Percentiles rank a stretch among this genome's conserved stretches.
These are phyloP conservation scores for Amblyopsis hoosieri DNA, from an alignment of 2,797 vertebrate species.

Conservation along the genomic window DNA sequence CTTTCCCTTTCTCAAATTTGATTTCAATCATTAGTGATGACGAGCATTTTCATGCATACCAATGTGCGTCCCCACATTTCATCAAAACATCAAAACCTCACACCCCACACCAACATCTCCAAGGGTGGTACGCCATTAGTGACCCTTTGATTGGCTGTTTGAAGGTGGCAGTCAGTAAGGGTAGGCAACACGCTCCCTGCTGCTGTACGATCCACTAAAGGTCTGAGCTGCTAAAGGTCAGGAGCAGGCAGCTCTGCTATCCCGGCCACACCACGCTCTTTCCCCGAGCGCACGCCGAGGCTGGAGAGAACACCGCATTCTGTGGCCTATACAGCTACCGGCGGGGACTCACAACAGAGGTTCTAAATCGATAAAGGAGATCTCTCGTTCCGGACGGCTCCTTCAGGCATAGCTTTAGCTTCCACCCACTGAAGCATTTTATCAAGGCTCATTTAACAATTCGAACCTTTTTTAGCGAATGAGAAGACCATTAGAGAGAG, in stretches of 20 bases:
- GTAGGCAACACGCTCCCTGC: constrained; percentile 55
- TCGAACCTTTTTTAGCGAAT: constrained; percentile 27
- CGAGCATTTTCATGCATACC: neutral
- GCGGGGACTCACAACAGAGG: no score
- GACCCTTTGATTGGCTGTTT: constrained; percentile 69
- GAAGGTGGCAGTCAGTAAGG: constrained; percentile 63
- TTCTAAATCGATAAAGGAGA: no score
- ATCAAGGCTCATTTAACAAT: constrained; percentile 38
- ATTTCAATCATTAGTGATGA: constrained; percentile 1
- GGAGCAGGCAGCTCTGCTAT: constrained; percentile 51
- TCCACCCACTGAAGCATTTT: constrained; percentile 28
- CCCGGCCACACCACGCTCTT: constrained; percentile 17
- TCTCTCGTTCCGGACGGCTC: neutral
- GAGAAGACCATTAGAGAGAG: constrained; percentile 28
- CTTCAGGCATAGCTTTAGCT: constrained; percentile 14
- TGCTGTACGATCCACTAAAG: constrained; percentile 63
- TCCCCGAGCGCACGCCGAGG: constrained; percentile 14
- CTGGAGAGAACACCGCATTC: constrained; percentile 13
- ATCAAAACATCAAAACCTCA: constrained; percentile 19
- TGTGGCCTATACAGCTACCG: no score
- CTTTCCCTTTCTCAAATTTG: constrained; percentile 45
- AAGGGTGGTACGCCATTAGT: constrained; percentile 58
- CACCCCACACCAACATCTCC: constrained; percentile 18
- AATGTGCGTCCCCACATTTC: constrained; percentile 12
- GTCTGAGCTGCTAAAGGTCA: constrained; percentile 35